A percentile compares a stretch with the other conserved stretches of the same genome.
Evolutionary conservation across 2,888 invertebrate genomes (phyloP).

Genomic region (Phytoseiulus persimilis): DNA sequence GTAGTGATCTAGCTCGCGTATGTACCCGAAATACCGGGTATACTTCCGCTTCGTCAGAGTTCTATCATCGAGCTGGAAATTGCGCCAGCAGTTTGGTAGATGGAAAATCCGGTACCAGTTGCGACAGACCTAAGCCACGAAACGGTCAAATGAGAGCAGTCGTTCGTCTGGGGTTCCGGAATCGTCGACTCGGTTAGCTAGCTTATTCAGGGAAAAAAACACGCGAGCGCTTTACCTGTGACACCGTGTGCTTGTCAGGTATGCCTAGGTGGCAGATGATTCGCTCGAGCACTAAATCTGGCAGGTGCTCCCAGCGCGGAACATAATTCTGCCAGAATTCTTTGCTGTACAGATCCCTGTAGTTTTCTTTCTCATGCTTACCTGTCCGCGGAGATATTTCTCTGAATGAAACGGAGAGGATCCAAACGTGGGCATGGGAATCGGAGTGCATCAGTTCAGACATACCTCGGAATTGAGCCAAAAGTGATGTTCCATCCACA

Average conservation of each 20-base stretch:
- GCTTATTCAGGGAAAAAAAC: not conserved
- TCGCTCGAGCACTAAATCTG: constrained; percentile 64
- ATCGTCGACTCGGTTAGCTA: too few relatives aligned
- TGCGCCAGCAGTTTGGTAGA: constrained; percentile 66
- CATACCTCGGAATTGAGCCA: not conserved
- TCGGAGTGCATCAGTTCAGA: not conserved
- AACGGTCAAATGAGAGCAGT: not conserved
- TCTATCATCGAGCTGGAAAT: constrained; percentile 63
- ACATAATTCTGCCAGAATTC: constrained; percentile 22
- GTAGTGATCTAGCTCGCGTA: constrained; percentile 65
- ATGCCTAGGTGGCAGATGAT: constrained; percentile 62
- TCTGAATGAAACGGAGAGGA: too few relatives aligned
- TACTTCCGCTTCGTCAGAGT: constrained; percentile 66
- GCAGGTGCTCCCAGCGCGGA: constrained; percentile 59
- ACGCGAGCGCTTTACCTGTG: constrained; percentile 54
- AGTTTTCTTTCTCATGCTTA: not conserved
- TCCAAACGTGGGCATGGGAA: too few relatives aligned
- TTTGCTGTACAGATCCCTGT: not conserved
- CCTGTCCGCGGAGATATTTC: not conserved
- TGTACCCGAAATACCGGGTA: constrained; percentile 74
- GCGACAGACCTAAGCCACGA: constrained; percentile 47
- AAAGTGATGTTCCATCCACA: not conserved
- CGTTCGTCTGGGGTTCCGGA: too few relatives aligned
- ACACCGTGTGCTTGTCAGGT: constrained; percentile 64
- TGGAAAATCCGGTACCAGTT: constrained; percentile 57